Percentiles rank a stretch among this genome's conserved stretches.
Evolutionary conservation across 2,113 vertebrate species (phyloP).

Genomic region (Petaurus breviceps): DNA sequence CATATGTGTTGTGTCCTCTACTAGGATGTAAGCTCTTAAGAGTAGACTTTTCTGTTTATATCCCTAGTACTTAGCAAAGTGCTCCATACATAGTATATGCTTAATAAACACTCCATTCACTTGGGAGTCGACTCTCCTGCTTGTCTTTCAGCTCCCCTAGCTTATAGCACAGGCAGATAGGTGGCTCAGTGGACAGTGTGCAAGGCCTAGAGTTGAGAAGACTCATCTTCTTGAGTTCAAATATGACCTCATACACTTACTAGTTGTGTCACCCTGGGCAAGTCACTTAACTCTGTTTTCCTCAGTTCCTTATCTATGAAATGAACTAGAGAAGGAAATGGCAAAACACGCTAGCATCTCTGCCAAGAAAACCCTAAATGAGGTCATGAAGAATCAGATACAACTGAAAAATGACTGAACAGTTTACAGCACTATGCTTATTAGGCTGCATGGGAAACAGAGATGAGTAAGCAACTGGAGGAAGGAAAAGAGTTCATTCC

Average conservation of each 20-base stretch:
- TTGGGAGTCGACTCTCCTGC: neutral
- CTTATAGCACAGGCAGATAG: neutral
- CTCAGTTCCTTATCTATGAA: no score
- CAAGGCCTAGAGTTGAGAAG: no score
- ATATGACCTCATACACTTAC: no score
- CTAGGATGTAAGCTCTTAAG: neutral
- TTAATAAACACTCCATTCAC: neutral
- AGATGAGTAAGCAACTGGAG: neutral
- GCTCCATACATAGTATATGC: neutral
- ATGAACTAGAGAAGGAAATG: no score
- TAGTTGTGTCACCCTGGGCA: no score
- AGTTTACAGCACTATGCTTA: neutral
- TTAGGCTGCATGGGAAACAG: neutral
- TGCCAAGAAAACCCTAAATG: no score
- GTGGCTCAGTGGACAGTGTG: no score
- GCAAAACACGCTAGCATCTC: no score
- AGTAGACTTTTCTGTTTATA: neutral
- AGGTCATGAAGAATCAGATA: no score
- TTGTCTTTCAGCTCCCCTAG: neutral
- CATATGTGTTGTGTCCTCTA: neutral
- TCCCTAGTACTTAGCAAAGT: neutral
- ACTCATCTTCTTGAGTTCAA: no score
- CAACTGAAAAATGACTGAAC: no score
- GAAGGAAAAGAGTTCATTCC: neutral
- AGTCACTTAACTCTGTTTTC: no score